A percentile compares a stretch with the other conserved stretches of the same genome.
Evolutionary conservation across 2,888 invertebrate species (phyloP).

Genomic region (Hydraecia micacea): DNA sequence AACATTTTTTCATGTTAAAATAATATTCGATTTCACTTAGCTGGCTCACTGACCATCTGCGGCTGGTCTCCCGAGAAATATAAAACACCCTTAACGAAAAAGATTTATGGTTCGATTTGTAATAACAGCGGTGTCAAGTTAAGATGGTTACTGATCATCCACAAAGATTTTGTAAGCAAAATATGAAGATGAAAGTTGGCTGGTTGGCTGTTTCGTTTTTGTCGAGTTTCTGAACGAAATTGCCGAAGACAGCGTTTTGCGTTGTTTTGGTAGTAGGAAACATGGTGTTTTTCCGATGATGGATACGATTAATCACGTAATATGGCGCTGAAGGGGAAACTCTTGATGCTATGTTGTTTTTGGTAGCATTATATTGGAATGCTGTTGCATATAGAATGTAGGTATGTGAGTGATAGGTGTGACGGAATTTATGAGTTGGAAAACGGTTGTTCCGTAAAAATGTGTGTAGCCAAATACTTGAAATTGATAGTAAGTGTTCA

Average conservation of each 20-base stretch:
- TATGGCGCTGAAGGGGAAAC: slow-evolving; percentile 63
- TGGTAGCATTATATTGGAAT: slow-evolving; percentile 36
- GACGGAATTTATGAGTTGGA: not conserved
- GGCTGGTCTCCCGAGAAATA: slow-evolving; percentile 6
- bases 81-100: rapidly evolving
- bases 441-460: not conserved
- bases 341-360: slow-evolving; percentile 54
- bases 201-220: slow-evolving; percentile 73
- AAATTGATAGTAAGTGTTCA: not conserved
- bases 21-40: slow-evolving; percentile 74
- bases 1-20: slow-evolving; percentile 66
- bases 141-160: slow-evolving; percentile 65
- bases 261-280: slow-evolving; percentile 59
- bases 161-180: slow-evolving; percentile 72
- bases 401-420: not conserved
- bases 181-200: slow-evolving; percentile 78
- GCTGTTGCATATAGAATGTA: not conserved
- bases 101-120: not conserved
- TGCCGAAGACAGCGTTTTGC: slow-evolving; percentile 69
- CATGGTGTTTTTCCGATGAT: slow-evolving; percentile 66
- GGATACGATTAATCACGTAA: slow-evolving; percentile 71
- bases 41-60: slow-evolving; percentile 49
- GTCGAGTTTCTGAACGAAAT: slow-evolving; percentile 68
- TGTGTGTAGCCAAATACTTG: not conserved
- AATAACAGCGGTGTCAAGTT: slow-evolving; percentile 28